Base-by-base conservation (phyloP, 2,113 vertebrate genomes). In the Arvicanthis niloticus region DNA sequence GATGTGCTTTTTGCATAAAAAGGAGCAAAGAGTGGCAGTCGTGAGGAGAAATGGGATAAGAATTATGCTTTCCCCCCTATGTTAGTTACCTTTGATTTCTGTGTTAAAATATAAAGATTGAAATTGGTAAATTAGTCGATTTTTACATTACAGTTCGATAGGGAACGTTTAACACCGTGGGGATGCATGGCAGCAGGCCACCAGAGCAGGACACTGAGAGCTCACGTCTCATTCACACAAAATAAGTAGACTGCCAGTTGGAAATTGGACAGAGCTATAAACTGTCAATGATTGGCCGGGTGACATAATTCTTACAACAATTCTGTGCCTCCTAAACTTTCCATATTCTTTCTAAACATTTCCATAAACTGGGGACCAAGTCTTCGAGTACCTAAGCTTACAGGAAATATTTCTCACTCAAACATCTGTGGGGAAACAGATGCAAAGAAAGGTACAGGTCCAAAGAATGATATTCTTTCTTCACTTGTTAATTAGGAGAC, bases 121-220 rank as follows among this genome's bases (percentile, higher is more conserved):
- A 82, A 82, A 82, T 22, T 60, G 7, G 21, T 16, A 9, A 60
- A 9, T 8, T 15, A 40, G 22, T 34, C 19, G 1, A 24, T 16
- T 82, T 82, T 60, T 10, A 16, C 6, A 24, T 40, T 60, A 58
- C 7, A 34, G 37, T 29, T 82, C 21, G 12, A 40, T 3, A 29
- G 3, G 37, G 12, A 16, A 40, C 9, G 19, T 16, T 60, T 3
- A 60, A 60, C 40, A 37, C 29, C 6, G 37, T 60, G 22, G 34
- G 37, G 22, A 15, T 40, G 3, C 21, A 9, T 40, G 37, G 12
- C 1, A 58, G 21, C 3, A 13, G 2, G 17, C 10, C 5, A n/a
- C 22, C 22, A 16, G 37, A 3, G 11, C 53, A 13, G 12, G n/a
- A 60, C 29, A 82, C 37, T 34, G 26, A 60, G 80, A 40, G n/a